A percentile compares a stretch with the other conserved stretches of the same genome.
Conservation (phyloP, 2,797 vertebrate species). For the Telmatherina bonti region DNA sequence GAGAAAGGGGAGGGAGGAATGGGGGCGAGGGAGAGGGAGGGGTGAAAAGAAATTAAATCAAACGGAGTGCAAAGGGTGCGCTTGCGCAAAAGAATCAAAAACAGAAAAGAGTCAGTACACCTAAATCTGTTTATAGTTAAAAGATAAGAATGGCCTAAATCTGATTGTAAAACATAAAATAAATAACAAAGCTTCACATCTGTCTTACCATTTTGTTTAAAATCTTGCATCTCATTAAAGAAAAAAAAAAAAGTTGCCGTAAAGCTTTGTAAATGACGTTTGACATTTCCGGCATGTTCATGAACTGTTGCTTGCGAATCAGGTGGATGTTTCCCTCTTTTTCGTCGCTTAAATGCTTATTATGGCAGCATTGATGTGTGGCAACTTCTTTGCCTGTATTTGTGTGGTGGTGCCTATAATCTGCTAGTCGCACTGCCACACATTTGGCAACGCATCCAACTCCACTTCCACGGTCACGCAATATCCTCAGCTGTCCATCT, state of each 20-base stretch:
- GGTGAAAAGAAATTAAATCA: slow-evolving; percentile 61
- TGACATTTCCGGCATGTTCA: slow-evolving; percentile 18
- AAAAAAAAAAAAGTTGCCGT: neutral
- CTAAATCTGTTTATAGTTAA: slow-evolving; percentile 72
- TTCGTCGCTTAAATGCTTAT: slow-evolving; percentile 56
- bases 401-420: slow-evolving; percentile 64
- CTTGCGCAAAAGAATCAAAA: slow-evolving; percentile 68
- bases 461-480: slow-evolving; percentile 69
- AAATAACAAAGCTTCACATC: slow-evolving; percentile 9
- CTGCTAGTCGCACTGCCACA: slow-evolving; percentile 52
- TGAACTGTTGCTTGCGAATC: slow-evolving; percentile 37
- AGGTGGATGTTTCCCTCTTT: slow-evolving; percentile 25
- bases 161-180: no score
- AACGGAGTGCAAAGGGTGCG: slow-evolving; percentile 63
- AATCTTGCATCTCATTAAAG: neutral
- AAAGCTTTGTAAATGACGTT: neutral
- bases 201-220: slow-evolving; percentile 26
- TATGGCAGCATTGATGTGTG: slow-evolving; percentile 61
- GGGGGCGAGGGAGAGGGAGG: neutral
- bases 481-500: slow-evolving; percentile 71
- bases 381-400: slow-evolving; percentile 63
- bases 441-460: slow-evolving; percentile 52
- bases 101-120: slow-evolving; percentile 65
- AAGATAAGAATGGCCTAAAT: slow-evolving; percentile 57
- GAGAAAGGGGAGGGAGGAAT: slow-evolving; percentile 1